phyloP scores from a whole-genome alignment of 2,797 vertebrate genomes.

The Diceros bicornis region DNA sequence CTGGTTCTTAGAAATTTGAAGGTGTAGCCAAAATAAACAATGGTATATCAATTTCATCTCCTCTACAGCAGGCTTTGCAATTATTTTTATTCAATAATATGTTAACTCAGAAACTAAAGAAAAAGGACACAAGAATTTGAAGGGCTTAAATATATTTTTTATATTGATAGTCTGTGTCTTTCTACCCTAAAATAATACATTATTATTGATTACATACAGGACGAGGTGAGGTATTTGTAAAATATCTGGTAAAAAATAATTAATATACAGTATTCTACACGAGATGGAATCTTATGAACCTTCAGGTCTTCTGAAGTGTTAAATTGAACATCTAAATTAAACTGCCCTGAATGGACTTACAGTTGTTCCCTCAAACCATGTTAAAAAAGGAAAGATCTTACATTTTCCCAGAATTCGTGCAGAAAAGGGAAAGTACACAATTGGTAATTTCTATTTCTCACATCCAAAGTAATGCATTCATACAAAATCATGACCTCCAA shows the following conservation, averaged over 20 bases:
- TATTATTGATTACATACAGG: conserved; percentile 83
- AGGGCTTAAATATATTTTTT: conserved; percentile 85
- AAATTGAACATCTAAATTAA: conserved; percentile 73
- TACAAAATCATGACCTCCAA: conserved; percentile 62
- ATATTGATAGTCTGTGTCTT: conserved; percentile 84
- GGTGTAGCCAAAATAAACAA: conserved; percentile 1
- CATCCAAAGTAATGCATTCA: conserved; percentile 70
- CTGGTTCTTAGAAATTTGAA: conserved; percentile 1
- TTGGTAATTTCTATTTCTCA: conserved; percentile 73
- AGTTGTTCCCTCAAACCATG: conserved; percentile 74
- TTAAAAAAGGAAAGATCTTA: conserved; percentile 69
- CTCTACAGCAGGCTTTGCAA: conserved; percentile 1
- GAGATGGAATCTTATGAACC: conserved; percentile 77
- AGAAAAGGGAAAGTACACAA: conserved; percentile 74
- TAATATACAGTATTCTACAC: conserved; percentile 84
- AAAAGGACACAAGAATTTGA: conserved; percentile 83
- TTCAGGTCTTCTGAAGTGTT: conserved; percentile 77
- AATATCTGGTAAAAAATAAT: conserved; percentile 85
- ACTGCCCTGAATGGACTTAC: conserved; percentile 74
- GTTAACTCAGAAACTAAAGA: conserved; percentile 81
- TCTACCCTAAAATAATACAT: conserved; percentile 85
- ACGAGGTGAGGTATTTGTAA: conserved; percentile 85
- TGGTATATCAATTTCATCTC: background rate
- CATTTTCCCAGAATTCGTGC: conserved; percentile 70
- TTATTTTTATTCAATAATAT: conserved; percentile 52